Base-by-base conservation (phyloP, 2,797 vertebrate species). In the Hyperoplus immaculatus region DNA sequence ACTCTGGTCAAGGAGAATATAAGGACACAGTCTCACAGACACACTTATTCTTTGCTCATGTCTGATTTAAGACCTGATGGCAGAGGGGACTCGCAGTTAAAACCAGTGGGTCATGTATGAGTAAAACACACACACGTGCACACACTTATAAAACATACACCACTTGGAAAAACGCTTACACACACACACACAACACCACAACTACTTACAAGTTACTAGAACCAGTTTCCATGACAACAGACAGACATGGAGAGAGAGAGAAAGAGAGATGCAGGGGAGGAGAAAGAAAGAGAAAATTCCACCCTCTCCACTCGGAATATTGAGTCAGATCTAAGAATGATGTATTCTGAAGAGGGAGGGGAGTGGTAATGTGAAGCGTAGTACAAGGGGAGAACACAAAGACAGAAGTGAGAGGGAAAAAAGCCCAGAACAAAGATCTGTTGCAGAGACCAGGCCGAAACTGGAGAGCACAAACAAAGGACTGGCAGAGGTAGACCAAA, bases 151-250 rank as follows among this genome's bases (percentile, higher is more conserved):
- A 29, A 29, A 42, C 69, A 36, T 42, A 60, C 53, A 36, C 70
- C 61, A 57, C 45, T 45, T 29, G 16, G 50, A 65, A 38, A 59
- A 49, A 21, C n/a, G 53, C 56, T 39, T 38, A 39, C 58, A 69
- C 66, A 39, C 58, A 69, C 66, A 39, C 81, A 80, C 84, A 59
- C 61, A 78, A 72, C 73, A 86, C 66, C 80, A 80, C 58, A 76
- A 93, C 83, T 83, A 89, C 89, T 89, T 91, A 92, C 84, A 92
- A 93, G 94, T 95, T 95, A 95, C 95, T 93, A 92, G 94, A 95
- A 91, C 95, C 76, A 89, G 97, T 99, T 97, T 96, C 97, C 96
- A 98, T 99, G 97, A 97, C 97, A 98, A 98, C 97, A 96, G 95
- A 96, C 93, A 70, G 80, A 80, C 62, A 87, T 83, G 80, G 88